phyloP scores from a whole-genome alignment of 2,113 vertebrate species.

The Synchiropus splendidus region DNA sequence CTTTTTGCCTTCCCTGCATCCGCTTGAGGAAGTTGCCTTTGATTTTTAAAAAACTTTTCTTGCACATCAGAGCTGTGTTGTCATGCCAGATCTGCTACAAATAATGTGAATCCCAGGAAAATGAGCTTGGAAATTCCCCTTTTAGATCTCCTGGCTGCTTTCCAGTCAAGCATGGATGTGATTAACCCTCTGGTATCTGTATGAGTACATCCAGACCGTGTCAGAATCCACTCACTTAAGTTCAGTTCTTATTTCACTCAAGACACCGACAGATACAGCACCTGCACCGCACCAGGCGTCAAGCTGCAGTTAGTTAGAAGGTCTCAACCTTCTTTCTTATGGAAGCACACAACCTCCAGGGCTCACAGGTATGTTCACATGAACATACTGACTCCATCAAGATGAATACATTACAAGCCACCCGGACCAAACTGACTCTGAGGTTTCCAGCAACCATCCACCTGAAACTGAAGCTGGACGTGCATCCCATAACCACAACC shows the following conservation, averaged over 20 bases:
- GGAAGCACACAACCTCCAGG: neutral
- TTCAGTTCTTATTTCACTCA: neutral
- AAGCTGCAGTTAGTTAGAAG: neutral
- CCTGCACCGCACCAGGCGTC: neutral
- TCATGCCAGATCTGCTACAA: constrained; percentile 11
- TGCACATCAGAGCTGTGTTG: neutral
- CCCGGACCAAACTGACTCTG: too few species aligned
- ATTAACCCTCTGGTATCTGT: neutral
- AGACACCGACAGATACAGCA: neutral
- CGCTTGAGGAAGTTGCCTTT: neutral
- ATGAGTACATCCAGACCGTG: neutral
- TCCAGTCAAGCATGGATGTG: neutral
- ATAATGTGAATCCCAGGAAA: constrained; percentile 9
- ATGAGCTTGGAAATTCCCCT: constrained; percentile 4
- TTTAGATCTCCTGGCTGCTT: constrained; percentile 6
- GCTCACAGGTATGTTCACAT: too few species aligned
- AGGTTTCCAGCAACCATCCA: too few species aligned
- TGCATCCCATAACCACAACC: too few species aligned
- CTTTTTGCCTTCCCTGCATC: neutral
- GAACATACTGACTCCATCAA: too few species aligned
- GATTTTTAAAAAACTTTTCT: neutral
- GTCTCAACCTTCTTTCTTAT: neutral
- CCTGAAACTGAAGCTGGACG: too few species aligned
- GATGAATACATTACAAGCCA: too few species aligned
- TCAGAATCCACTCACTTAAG: neutral